A percentile compares a stretch with the other conserved stretches of the same genome.
phyloP scores from a whole-genome alignment of 2,113 vertebrate species.

The Microcebus ravelobensis region DNA sequence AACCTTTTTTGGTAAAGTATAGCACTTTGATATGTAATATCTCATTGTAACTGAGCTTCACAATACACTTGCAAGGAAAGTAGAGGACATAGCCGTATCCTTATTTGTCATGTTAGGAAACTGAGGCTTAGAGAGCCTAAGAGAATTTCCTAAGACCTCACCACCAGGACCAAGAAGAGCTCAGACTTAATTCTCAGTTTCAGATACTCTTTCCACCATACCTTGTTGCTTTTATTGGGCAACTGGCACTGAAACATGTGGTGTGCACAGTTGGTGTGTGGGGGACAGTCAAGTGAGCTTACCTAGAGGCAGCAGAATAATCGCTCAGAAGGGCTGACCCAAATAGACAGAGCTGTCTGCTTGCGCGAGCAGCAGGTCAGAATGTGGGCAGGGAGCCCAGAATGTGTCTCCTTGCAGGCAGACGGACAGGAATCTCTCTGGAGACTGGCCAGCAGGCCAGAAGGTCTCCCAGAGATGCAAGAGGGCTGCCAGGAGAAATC shows the following conservation, averaged over 20 bases:
- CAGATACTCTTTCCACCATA: not conserved
- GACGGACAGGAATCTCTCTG: conserved; percentile 57
- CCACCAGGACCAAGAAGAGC: not conserved
- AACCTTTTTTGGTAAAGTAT: not conserved
- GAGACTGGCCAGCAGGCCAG: conserved; percentile 66
- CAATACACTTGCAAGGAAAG: not conserved
- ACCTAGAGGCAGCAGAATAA: conserved; percentile 18
- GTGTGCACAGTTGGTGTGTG: not conserved
- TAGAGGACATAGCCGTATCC: not conserved
- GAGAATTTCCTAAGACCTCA: not conserved
- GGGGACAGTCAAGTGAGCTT: not conserved
- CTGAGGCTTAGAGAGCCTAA: not conserved
- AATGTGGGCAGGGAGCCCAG: conserved; percentile 65
- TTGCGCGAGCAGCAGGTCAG: not conserved
- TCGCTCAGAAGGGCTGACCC: conserved; percentile 45
- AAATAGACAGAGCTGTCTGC: not conserved
- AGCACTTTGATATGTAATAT: not conserved
- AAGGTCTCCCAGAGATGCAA: conserved; percentile 51
- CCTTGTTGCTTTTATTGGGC: not conserved
- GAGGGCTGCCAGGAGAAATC: conserved; percentile 54
- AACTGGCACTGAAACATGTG: not conserved
- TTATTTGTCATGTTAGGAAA: not conserved
- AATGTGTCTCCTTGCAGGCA: conserved; percentile 57
- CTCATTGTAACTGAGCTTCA: not conserved
- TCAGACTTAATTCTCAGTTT: not conserved